Conservation (phyloP, 2,113 vertebrate genomes). For the Loxodonta africana region DNA sequence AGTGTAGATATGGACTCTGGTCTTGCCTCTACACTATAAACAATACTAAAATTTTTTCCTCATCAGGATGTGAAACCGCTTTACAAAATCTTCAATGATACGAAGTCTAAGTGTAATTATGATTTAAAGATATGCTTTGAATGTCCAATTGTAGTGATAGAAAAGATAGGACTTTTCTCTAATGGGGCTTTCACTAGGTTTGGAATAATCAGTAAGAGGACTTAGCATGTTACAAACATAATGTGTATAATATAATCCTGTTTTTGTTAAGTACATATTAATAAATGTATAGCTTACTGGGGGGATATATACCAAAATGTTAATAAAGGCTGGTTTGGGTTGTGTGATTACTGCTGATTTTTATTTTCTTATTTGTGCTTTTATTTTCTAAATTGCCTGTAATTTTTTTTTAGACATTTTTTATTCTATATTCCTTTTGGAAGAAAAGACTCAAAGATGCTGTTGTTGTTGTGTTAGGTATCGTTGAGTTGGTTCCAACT, state of each 20-base stretch:
- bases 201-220: background rate
- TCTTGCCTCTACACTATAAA: background rate
- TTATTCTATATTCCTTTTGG: too few relatives aligned
- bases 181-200: background rate
- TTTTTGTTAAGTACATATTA: background rate
- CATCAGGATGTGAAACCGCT: background rate
- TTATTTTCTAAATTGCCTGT: slow-evolving; percentile 15
- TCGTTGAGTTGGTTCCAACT: too few relatives aligned
- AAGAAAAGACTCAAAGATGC: too few relatives aligned
- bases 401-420: background rate
- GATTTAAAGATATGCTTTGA: background rate
- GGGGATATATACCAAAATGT: background rate
- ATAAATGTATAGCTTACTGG: background rate
- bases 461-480: too few relatives aligned
- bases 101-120: background rate
- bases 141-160: background rate
- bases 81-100: slow-evolving; percentile 26
- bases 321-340: slow-evolving; percentile 8
- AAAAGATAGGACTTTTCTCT: background rate
- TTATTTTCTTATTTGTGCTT: slow-evolving; percentile 11
- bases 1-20: background rate
- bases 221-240: background rate
- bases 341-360: background rate
- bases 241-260: background rate
- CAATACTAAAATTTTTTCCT: background rate